Conservation (phyloP, 2,113 vertebrate genomes). For the Phalacrocorax brasilianus region DNA sequence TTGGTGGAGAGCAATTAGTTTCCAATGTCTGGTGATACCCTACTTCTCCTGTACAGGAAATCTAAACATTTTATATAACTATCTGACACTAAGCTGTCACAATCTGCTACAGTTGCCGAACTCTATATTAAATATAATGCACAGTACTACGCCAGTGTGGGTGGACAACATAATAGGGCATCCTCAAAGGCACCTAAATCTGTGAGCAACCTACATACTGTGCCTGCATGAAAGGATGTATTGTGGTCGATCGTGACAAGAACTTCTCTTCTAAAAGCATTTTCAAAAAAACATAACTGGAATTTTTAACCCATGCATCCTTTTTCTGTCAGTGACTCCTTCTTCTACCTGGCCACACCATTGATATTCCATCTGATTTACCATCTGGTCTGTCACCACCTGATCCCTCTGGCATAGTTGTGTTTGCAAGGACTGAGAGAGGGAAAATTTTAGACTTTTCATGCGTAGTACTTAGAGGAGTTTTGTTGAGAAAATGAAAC, state of each 20-base stretch:
- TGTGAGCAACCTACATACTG: conserved; percentile 45
- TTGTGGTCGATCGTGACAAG: conserved; percentile 17
- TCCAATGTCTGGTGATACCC: conserved; percentile 4
- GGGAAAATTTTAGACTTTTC: background rate
- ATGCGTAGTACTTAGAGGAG: background rate
- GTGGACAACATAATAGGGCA: conserved; percentile 56
- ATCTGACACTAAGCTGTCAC: conserved; percentile 29
- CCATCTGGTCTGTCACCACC: background rate
- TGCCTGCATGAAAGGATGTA: background rate
- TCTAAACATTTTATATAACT: conserved; percentile 39
- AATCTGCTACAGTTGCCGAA: conserved; percentile 21
- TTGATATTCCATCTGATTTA: background rate
- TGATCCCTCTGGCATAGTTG: background rate
- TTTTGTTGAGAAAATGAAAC: background rate
- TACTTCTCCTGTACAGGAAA: background rate
- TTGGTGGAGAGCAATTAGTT: background rate
- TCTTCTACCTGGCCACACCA: background rate
- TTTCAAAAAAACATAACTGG: background rate
- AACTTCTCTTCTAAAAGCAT: background rate
- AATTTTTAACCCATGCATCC: background rate
- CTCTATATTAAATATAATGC: conserved; percentile 9
- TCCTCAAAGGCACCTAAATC: conserved; percentile 40
- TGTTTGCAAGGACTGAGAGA: background rate
- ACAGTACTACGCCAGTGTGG: background rate
- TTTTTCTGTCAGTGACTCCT: background rate